Conservation (phyloP, 2,888 invertebrate genomes). For the Eristalinus aeneus region DNA sequence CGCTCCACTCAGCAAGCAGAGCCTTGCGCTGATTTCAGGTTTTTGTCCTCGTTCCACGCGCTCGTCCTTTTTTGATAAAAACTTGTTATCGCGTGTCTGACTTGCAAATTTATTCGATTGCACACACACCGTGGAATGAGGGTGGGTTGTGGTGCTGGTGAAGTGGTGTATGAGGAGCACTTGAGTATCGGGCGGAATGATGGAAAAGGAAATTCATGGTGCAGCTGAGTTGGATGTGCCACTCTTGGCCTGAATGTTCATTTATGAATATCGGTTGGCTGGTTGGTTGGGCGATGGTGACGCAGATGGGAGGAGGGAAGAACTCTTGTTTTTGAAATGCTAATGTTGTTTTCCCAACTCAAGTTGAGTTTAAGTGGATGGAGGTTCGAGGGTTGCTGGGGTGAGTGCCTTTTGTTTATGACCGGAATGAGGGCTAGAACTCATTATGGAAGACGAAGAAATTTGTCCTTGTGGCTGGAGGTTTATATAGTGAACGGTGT, state of each 20-base stretch:
- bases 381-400: not conserved
- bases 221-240: not conserved
- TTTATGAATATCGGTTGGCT: constrained; percentile 17
- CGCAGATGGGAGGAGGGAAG: not conserved
- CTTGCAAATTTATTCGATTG: constrained; percentile 50
- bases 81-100: constrained; percentile 50
- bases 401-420: constrained; percentile 8
- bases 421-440: not conserved
- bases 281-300: not conserved
- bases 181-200: not conserved
- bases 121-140: not conserved
- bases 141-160: not conserved
- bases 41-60: constrained; percentile 1
- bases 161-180: not conserved
- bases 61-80: constrained; percentile 4
- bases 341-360: constrained; percentile 24
- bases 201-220: not conserved
- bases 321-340: constrained; percentile 51
- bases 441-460: constrained; percentile 8
- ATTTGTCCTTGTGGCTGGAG: constrained; percentile 41
- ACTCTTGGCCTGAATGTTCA: constrained; percentile 41
- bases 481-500: constrained; percentile 47
- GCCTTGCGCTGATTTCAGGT: constrained; percentile 41
- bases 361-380: not conserved
- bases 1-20: constrained; percentile 6